phyloP scores from a whole-genome alignment of 1,140 invertebrate species.

The Caerostris darwini region DNA sequence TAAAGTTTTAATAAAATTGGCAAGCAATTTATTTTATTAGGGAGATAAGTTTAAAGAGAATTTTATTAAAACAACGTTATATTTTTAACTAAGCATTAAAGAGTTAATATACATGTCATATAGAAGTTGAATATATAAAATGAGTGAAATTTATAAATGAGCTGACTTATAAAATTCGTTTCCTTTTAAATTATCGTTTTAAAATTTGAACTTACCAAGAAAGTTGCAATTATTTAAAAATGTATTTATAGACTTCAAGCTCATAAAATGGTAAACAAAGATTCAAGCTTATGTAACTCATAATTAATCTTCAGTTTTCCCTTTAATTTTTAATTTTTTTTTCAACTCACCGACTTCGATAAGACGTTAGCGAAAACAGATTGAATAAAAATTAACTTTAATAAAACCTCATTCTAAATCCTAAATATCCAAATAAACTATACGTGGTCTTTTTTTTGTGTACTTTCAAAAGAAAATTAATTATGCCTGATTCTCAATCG shows the following conservation, averaged over 20 bases:
- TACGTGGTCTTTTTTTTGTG: not conserved
- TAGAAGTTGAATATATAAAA: not conserved
- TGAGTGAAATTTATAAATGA: not conserved
- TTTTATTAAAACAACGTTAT: too few species aligned
- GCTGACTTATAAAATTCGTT: not conserved
- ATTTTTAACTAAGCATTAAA: too few species aligned
- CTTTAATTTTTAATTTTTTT: not conserved
- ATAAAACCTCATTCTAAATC: not conserved
- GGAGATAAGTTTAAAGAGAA: too few species aligned
- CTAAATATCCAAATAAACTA: conserved; percentile 31
- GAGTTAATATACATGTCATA: too few species aligned
- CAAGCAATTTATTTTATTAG: too few species aligned
- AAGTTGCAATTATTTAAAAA: not conserved
- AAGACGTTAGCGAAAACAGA: not conserved
- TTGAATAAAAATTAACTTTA: conserved; percentile 51
- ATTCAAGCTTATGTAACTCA: not conserved
- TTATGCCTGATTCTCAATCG: conserved; percentile 47
- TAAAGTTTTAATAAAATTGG: too few species aligned
- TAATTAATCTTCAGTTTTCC: not conserved
- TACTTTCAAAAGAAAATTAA: conserved; percentile 35
- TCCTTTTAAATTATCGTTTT: not conserved
- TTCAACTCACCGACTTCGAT: not conserved
- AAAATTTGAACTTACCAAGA: not conserved
- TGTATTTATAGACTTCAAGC: not conserved
- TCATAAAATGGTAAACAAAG: not conserved